phyloP scores from a whole-genome alignment of 1,140 invertebrate genomes.

The Campodea augens region DNA sequence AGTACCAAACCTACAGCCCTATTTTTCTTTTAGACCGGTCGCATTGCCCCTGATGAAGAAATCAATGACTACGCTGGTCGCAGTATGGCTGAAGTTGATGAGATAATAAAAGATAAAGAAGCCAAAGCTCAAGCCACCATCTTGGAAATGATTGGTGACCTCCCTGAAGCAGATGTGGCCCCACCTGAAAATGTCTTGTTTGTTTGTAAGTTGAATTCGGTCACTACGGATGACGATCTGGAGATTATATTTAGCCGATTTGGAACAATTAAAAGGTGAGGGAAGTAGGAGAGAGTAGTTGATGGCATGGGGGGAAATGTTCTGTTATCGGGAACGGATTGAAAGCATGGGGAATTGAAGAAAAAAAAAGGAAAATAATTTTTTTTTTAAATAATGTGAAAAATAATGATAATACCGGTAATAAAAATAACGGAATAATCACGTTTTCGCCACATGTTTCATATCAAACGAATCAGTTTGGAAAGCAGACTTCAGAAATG shows the following conservation, averaged over 20 bases:
- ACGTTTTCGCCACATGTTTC: too few species aligned
- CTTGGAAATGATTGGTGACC: constrained; percentile 94
- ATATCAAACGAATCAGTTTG: too few species aligned
- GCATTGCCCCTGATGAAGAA: constrained; percentile 86
- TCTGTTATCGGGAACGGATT: too few species aligned
- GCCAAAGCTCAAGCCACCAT: constrained; percentile 92
- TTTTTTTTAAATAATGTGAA: too few species aligned
- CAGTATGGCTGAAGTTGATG: constrained; percentile 60
- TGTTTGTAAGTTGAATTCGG: constrained; percentile 99
- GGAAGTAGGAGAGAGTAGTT: too few species aligned
- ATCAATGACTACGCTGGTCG: constrained; percentile 80
- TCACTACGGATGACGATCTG: constrained; percentile 91
- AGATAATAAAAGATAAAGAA: constrained; percentile 77
- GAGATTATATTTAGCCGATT: constrained; percentile 97
- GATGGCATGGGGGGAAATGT: too few species aligned
- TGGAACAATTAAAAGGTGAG: constrained; percentile 84
- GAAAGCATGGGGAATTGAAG: too few species aligned
- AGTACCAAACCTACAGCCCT: too few species aligned
- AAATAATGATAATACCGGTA: too few species aligned
- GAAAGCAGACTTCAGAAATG: too few species aligned
- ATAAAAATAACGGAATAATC: too few species aligned
- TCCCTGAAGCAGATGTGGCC: constrained; percentile 90
- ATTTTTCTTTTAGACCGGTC: constrained; percentile 44
- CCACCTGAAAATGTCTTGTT: constrained; percentile 99
- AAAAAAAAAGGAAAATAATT: too few species aligned